phyloP scores from a whole-genome alignment of 2,113 vertebrate genomes.

The Crotalus viridis region DNA sequence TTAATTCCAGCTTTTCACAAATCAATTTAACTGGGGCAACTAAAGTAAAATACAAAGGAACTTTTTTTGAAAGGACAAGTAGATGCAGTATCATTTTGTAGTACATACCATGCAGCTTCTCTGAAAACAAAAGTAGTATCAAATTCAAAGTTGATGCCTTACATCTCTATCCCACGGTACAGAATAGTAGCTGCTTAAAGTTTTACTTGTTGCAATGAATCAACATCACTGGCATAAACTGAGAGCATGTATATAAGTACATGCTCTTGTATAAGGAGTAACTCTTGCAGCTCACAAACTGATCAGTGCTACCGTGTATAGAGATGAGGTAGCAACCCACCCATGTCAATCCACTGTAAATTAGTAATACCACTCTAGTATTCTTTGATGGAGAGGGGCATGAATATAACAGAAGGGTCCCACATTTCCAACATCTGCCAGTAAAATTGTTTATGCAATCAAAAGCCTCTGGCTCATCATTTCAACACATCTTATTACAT shows the following conservation, averaged over 20 bases:
- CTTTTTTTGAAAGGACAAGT: background rate
- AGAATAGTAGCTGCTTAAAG: constrained; percentile 45
- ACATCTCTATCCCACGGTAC: constrained; percentile 38
- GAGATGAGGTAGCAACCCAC: background rate
- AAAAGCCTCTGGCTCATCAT: background rate
- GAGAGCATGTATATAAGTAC: constrained; percentile 41
- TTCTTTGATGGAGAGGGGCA: background rate
- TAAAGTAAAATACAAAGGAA: constrained; percentile 18
- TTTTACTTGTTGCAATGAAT: constrained; percentile 43
- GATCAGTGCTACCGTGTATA: constrained; percentile 36
- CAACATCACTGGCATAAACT: constrained; percentile 31
- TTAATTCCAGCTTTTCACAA: constrained; percentile 7
- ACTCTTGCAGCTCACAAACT: constrained; percentile 12
- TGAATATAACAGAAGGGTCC: constrained; percentile 23
- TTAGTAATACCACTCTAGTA: constrained; percentile 23
- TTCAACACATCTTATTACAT: background rate
- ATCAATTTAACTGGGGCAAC: background rate
- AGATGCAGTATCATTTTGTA: constrained; percentile 33
- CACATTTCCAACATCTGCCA: constrained; percentile 6
- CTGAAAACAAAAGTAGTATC: constrained; percentile 50
- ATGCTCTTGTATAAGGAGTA: constrained; percentile 23
- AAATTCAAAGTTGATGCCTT: constrained; percentile 37
- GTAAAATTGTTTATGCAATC: background rate
- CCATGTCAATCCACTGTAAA: background rate
- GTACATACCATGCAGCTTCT: constrained; percentile 48